Percentiles rank a stretch among this genome's conserved stretches.
Conservation (phyloP, 2,113 vertebrate species). For the Dinomys branickii region DNA sequence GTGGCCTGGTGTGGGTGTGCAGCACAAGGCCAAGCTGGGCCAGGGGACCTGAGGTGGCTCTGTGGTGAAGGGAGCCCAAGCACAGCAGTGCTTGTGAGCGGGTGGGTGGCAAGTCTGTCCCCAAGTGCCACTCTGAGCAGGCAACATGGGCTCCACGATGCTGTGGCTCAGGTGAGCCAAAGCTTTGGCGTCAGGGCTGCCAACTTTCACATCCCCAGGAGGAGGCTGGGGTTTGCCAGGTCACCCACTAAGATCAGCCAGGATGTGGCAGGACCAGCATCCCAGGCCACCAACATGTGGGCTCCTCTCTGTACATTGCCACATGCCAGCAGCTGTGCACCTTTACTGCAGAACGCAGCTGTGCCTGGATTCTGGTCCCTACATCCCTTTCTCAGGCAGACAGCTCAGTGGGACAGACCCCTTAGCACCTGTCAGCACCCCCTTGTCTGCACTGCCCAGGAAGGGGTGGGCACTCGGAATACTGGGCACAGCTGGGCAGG, state of each 20-base stretch:
- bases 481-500: not conserved
- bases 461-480: not conserved
- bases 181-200: not conserved
- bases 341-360: not conserved
- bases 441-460: not conserved
- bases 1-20: too few relatives aligned
- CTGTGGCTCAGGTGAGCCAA: too few relatives aligned
- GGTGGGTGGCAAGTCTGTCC: not conserved
- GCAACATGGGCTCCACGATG: not conserved
- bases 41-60: not conserved
- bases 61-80: not conserved
- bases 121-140: not conserved
- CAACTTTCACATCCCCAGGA: not conserved
- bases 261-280: not conserved
- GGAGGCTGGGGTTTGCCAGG: not conserved
- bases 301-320: not conserved
- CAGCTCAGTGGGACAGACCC: not conserved
- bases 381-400: not conserved
- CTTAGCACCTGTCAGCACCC: rapidly evolving
- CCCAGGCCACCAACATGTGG: not conserved
- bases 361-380: not conserved
- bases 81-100: not conserved
- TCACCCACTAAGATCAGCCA: not conserved
- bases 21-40: not conserved
- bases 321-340: rapidly evolving